These are phyloP conservation scores for Campoletis raptor DNA, from an alignment of 2,888 invertebrate genomes.

Conservation along the genomic window DNA sequence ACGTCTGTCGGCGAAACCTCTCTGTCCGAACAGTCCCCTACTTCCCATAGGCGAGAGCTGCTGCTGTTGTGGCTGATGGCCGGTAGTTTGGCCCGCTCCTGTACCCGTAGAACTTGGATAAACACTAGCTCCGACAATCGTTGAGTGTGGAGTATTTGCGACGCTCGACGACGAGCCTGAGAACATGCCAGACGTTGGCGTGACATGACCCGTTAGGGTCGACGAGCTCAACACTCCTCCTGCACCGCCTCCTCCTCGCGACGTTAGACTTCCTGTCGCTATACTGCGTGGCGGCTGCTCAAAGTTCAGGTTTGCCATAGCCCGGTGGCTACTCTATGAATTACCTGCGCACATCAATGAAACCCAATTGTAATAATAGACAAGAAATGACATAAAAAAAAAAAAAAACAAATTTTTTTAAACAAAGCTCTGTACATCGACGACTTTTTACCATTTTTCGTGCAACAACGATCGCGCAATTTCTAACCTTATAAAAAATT, in stretches of 20 bases:
- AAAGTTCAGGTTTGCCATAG: slow-evolving; percentile 97
- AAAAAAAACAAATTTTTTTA: not conserved
- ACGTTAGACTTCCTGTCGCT: slow-evolving; percentile 91
- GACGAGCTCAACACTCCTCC: slow-evolving; percentile 87
- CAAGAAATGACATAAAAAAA: not conserved
- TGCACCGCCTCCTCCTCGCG: slow-evolving; percentile 89
- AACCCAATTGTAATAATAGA: not conserved
- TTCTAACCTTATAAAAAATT: slow-evolving; percentile 1
- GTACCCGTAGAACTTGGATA: slow-evolving; percentile 82
- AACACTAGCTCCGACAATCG: slow-evolving; percentile 83
- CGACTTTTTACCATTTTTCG: not conserved
- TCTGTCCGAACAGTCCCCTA: slow-evolving; percentile 91
- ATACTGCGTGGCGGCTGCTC: slow-evolving; percentile 95
- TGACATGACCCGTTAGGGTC: slow-evolving; percentile 91
- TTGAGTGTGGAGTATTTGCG: slow-evolving; percentile 81
- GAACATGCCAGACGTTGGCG: slow-evolving; percentile 89
- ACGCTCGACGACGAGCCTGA: slow-evolving; percentile 85
- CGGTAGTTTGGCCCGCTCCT: slow-evolving; percentile 81
- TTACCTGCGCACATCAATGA: slow-evolving; percentile 70
- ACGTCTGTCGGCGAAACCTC: slow-evolving; percentile 92
- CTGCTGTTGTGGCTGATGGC: slow-evolving; percentile 85
- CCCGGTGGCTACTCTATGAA: slow-evolving; percentile 86
- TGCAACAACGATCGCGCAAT: not conserved
- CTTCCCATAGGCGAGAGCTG: slow-evolving; percentile 87
- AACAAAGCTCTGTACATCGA: not conserved